Base-by-base conservation (phyloP, 2,797 vertebrate species). In the Corythornis leucogaster region DNA sequence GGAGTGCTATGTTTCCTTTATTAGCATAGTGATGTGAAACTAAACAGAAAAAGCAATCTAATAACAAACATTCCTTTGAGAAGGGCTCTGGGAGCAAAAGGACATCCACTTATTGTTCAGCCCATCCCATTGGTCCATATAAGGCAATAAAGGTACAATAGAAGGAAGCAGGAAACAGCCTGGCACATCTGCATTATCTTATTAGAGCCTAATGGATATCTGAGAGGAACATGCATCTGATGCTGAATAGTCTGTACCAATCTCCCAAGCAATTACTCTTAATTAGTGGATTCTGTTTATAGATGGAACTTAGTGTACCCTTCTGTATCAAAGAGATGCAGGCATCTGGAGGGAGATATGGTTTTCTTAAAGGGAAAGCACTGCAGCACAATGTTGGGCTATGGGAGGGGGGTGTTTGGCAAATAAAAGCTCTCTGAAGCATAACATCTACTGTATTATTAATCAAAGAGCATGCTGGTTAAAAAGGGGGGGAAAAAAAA, bases 111-210 rank as follows among this genome's bases (percentile, higher is more conserved):
- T 97, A 98, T 98, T 98, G 98, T 98, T 97, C 97, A 95, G 85
- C 96, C 97, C 97, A 97, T 97, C 97, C 96, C 97, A 98, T 97
- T 98, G 97, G 98, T 98, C 97, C 98, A 97, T 97, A 98, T 97
- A 98, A 92, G 96, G 97, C 97, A 98, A 96, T 97, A 97, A 98
- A 97, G 97, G 97, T 97, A 98, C 98, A 98, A 98, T 97, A 96
- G 97, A 97, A 97, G 97, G 98, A 98, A 98, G 97, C 97, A 98
- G 98, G 98, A 98, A 98, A 97, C 96, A 97, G 97, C 96, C 97
- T 95, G 97, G 97, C 96, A 97, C 97, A 98, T 98, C 97, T 97
- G 97, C 97, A 97, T 97, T 97, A 98, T 98, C 98, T 98, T 97
- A 98, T 98, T 98, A 98, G 97, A 78, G 93, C 93, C 96, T 98